phyloP scores from a whole-genome alignment of 2,113 vertebrate genomes.

The Hucho hucho region DNA sequence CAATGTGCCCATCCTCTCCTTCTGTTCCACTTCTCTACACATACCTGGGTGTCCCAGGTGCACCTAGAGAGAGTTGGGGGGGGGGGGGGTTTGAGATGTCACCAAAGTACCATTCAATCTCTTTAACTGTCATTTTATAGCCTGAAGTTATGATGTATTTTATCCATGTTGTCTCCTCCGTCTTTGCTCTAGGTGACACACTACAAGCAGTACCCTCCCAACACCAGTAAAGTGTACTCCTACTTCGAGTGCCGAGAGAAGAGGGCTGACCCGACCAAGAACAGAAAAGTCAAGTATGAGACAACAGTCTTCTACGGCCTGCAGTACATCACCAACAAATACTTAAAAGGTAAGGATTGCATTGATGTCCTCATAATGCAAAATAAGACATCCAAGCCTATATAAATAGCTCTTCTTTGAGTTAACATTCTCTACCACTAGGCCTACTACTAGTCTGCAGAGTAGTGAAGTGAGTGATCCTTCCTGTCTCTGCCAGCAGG shows the following conservation, averaged over 20 bases:
- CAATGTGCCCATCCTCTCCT: too few relatives aligned
- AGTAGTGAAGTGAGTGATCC: not conserved
- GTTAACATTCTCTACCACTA: not conserved
- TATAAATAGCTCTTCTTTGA: not conserved
- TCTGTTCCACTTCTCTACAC: too few relatives aligned
- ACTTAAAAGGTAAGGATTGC: constrained; percentile 87
- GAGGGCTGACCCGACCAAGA: constrained; percentile 89
- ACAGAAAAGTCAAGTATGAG: constrained; percentile 93
- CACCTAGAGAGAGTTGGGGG: too few relatives aligned
- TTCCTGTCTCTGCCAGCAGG: constrained; percentile 1
- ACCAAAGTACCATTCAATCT: too few relatives aligned
- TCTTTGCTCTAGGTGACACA: constrained; percentile 85
- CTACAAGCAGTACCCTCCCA: constrained; percentile 98
- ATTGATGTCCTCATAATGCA: not conserved
- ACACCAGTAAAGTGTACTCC: constrained; percentile 98
- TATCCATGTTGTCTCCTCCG: too few relatives aligned
- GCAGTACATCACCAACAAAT: constrained; percentile 98
- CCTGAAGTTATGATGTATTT: not conserved
- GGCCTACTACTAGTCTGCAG: too few relatives aligned
- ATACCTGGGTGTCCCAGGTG: too few relatives aligned
- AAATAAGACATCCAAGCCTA: not conserved
- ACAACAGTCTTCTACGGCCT: constrained; percentile 98
- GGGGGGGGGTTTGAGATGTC: too few relatives aligned
- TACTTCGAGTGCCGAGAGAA: constrained; percentile 99
- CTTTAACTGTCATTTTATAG: not conserved